Percentiles rank a stretch among this genome's conserved stretches.
Conservation (phyloP, 2,888 invertebrate genomes). For the Melanostoma mellinum region DNA sequence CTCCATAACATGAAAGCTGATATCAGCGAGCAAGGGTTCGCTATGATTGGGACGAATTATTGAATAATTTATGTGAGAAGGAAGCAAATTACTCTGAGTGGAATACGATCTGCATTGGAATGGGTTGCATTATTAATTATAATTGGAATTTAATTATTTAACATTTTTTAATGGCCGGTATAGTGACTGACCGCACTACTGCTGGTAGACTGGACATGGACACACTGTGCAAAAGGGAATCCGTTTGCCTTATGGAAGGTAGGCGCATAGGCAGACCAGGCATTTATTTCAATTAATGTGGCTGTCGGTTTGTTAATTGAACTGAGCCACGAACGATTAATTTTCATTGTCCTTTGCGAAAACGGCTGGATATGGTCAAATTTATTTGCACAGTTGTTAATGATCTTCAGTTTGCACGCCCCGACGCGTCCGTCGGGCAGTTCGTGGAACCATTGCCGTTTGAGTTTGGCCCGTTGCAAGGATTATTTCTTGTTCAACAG, state of each 20-base stretch:
- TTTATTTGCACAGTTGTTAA: background rate
- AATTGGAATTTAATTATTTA: conserved; percentile 35
- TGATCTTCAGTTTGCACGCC: background rate
- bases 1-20: background rate
- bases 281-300: conserved; percentile 31
- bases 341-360: conserved; percentile 22
- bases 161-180: conserved; percentile 2
- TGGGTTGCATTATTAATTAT: conserved; percentile 45
- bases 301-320: conserved; percentile 23
- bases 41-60: background rate
- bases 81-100: background rate
- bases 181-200: background rate
- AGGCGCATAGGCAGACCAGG: background rate
- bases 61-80: conserved; percentile 8
- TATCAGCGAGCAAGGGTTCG: too few species aligned
- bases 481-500: too few species aligned
- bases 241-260: background rate
- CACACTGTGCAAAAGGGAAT: too few species aligned
- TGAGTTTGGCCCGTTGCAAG: background rate
- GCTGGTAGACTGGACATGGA: background rate
- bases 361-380: background rate
- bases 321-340: conserved; percentile 8
- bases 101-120: background rate
- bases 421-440: background rate
- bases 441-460: background rate